A percentile compares a stretch with the other conserved stretches of the same genome.
phyloP scores from a whole-genome alignment of 2,797 vertebrate species.

The Microctenopoma stevenorrisi region DNA sequence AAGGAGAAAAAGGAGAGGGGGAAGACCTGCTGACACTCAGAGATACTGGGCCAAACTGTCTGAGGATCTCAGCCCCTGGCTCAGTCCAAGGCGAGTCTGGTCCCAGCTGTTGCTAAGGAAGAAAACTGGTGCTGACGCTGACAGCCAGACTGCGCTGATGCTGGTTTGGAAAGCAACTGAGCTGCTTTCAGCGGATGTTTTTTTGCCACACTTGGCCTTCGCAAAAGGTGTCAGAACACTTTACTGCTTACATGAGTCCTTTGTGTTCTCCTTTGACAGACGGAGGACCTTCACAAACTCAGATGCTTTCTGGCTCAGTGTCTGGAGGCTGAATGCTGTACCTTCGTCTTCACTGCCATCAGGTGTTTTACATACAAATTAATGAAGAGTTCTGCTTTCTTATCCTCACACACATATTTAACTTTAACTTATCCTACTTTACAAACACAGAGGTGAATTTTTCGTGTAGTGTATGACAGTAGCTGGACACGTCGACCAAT shows the following conservation, averaged over 20 bases:
- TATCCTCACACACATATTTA: too few relatives aligned
- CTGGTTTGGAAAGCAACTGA: slow-evolving; percentile 33
- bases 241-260: slow-evolving; percentile 19
- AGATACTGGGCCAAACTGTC: slow-evolving; percentile 61
- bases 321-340: background rate
- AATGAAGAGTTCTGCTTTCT: too few relatives aligned
- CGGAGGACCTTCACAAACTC: background rate
- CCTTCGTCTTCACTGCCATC: background rate
- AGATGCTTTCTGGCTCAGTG: background rate
- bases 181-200: slow-evolving; percentile 58
- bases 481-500: too few relatives aligned
- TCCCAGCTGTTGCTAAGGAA: slow-evolving; percentile 70
- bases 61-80: slow-evolving; percentile 54
- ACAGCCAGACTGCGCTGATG: slow-evolving; percentile 37
- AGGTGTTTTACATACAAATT: background rate
- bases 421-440: too few relatives aligned
- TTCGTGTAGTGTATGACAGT: too few relatives aligned
- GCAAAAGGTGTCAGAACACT: slow-evolving; percentile 9
- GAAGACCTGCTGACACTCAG: slow-evolving; percentile 55
- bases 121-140: slow-evolving; percentile 49
- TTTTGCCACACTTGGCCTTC: slow-evolving; percentile 25
- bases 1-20: slow-evolving; percentile 10
- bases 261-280: background rate
- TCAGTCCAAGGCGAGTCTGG: slow-evolving; percentile 34
- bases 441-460: too few relatives aligned